A percentile compares a stretch with the other conserved stretches of the same genome.
These are phyloP conservation scores for Macaca mulatta DNA, from an alignment of 2,113 vertebrate species.

Conservation along the genomic window DNA sequence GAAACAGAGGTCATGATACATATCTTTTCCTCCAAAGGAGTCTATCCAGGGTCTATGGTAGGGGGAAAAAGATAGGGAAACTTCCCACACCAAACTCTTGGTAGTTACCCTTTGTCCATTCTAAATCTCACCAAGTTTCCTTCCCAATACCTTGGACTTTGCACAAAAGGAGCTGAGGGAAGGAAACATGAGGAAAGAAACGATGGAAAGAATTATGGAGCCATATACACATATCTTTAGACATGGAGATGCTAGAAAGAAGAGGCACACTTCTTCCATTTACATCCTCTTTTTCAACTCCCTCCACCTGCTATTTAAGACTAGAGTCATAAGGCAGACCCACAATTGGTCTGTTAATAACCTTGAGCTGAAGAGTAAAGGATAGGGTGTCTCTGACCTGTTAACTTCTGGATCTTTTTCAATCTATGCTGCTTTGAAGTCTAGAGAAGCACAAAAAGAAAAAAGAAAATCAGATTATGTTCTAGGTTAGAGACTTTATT, in stretches of 20 bases:
- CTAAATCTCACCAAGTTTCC: not conserved
- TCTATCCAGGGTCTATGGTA: not conserved
- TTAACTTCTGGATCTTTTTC: constrained; percentile 41
- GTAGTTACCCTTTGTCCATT: not conserved
- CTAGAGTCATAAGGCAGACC: not conserved
- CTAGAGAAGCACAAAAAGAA: constrained; percentile 59
- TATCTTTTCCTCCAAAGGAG: not conserved
- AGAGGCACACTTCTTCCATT: not conserved
- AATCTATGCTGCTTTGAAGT: constrained; percentile 37
- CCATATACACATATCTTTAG: not conserved
- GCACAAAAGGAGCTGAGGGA: constrained; percentile 1
- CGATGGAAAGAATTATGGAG: not conserved
- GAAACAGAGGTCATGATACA: not conserved
- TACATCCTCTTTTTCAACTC: constrained; percentile 28
- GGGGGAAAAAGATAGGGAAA: not conserved
- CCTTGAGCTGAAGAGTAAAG: not conserved
- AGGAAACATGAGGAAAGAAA: not conserved
- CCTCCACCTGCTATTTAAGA: not conserved
- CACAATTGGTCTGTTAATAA: not conserved
- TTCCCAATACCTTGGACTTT: constrained; percentile 31
- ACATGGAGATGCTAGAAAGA: not conserved
- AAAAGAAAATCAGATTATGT: constrained; percentile 39
- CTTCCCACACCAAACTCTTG: not conserved
- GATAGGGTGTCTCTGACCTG: constrained; percentile 54
- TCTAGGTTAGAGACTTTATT: constrained; percentile 27